Evolutionary conservation across 2,797 vertebrate genomes (phyloP), one percentile per base, ranked within the genome.

Genomic region (Pampus argenteus): DNA sequence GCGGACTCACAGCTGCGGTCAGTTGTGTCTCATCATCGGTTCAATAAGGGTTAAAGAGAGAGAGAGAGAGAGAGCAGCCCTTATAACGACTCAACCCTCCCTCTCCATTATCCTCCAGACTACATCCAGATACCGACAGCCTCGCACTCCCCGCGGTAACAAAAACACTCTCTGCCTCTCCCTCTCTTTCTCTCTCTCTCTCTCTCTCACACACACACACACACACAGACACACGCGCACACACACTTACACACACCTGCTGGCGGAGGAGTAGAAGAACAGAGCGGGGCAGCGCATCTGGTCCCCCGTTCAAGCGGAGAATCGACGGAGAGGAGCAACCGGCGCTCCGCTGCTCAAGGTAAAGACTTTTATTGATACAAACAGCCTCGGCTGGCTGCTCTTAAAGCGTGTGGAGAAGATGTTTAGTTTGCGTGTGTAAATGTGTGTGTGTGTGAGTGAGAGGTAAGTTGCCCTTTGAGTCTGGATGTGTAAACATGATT

Each of bases 1-100:
- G 9, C 55, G 13, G 13, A 18, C 44, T 15, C 3, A 36, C 9
- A 9, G 26, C 28, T 15, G 11, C 3, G 75, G 80, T 82, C 73
- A 77, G 31, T 34, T 60, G 49, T 44, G n/a, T 28, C 36, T 52
- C 38, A 38, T 57, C 26, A 51, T 31, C 17, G 74, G 75, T 68
- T 76, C 45, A 62, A 83, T 48, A 86, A 82, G 85, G 82, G 85
- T 87, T 86, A 88, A 84, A 71, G 66, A 73, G 29, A 42, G 40
- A 40, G 42, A 71, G 66, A 73, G 29, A 42, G 40, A 40, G 42
- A 49, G 52, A 68, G 45, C 67, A 64, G 64, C 66, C 78, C 73
- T 80, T 79, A 61, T 72, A 81, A 84, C 36, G 48, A 72, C 78
- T 63, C 50, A n/a, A 18, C 68, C 78, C 81, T 79, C 83, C 86